Base-by-base conservation (phyloP, 2,797 vertebrate genomes). In the Bovichtus diacanthus region DNA sequence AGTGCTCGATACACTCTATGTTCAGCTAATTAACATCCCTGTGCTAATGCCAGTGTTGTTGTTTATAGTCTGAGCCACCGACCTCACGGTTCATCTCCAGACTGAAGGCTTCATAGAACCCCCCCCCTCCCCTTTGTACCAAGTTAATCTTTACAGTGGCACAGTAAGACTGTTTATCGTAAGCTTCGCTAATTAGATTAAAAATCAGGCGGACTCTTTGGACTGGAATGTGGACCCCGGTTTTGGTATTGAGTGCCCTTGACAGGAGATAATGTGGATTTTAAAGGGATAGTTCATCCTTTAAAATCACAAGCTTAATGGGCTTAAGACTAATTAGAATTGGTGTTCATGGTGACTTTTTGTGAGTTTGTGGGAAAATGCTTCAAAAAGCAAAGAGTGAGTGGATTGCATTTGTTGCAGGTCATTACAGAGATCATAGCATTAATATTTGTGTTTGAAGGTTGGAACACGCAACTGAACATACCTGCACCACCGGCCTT, bases 1-100 rank as follows among this genome's bases (percentile, higher is more conserved):
- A 86, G 90, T 88, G 81, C 84, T 85, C 76, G 81, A 81, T 85
- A 89, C 77, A 78, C 89, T 90, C 85, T 90, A 89, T 89, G 70
- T 75, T 81, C 25, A 19, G 82, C 81, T 88, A 87, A 94, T 95
- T 95, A 90, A 86, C 94, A 80, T 71, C 76, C 18, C 56, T 0
- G 63, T 66, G 86, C 82, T 90, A 92, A 93, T 87, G 87, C 47
- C 29, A 2, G 69, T 62, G 53, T 74, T 82, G 76, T 62, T 79
- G 80, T 73, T 70, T 71, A 47, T 74, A 43, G 71, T 79, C 76
- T 53, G 55, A 78, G 70, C 62, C 56, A 34, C 59, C 4, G 10
- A 64, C 65, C 78, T 77, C 61, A 60, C 16, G 47, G 74, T 84
- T 82, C 63, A 72, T 79, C 74, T 76, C 56, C 72, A 76, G 66